These are phyloP conservation scores for Vanessa atalanta DNA, from an alignment of 1,140 invertebrate species.

Conservation along the genomic window DNA sequence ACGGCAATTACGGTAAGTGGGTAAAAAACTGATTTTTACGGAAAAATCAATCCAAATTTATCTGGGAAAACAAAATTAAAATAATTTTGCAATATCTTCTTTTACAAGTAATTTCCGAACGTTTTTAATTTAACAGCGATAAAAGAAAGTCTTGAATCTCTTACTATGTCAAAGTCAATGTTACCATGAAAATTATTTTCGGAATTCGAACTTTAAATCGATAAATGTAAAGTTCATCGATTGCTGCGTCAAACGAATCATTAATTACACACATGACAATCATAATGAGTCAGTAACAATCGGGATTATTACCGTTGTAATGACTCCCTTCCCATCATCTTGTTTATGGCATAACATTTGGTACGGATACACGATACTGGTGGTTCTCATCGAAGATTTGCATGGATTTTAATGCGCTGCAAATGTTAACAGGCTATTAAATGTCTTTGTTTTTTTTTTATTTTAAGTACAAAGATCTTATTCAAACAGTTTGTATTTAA, in stretches of 20 bases:
- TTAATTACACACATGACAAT: slow-evolving; percentile 1
- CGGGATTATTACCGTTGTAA: slow-evolving; percentile 20
- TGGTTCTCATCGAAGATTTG: slow-evolving; percentile 29
- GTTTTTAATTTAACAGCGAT: too few relatives aligned
- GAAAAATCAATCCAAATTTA: too few relatives aligned
- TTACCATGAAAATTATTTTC: too few relatives aligned
- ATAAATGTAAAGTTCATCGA: neutral
- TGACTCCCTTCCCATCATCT: slow-evolving; percentile 21
- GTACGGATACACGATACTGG: slow-evolving; percentile 16
- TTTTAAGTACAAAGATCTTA: neutral
- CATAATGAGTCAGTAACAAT: slow-evolving; percentile 12
- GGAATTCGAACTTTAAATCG: too few relatives aligned
- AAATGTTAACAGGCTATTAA: slow-evolving; percentile 23
- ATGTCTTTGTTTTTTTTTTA: neutral
- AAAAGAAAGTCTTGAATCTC: too few relatives aligned
- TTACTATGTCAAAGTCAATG: too few relatives aligned
- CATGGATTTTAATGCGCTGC: slow-evolving; percentile 19
- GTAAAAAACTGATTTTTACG: too few relatives aligned
- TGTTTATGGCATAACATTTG: slow-evolving; percentile 23
- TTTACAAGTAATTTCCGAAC: too few relatives aligned
- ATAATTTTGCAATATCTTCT: too few relatives aligned
- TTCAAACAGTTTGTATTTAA: neutral
- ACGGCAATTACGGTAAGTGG: too few relatives aligned
- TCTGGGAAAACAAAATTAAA: too few relatives aligned
- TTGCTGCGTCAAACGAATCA: neutral